Base-by-base conservation (phyloP, 1,140 invertebrate species). In the Rhagoletis zephyria region DNA sequence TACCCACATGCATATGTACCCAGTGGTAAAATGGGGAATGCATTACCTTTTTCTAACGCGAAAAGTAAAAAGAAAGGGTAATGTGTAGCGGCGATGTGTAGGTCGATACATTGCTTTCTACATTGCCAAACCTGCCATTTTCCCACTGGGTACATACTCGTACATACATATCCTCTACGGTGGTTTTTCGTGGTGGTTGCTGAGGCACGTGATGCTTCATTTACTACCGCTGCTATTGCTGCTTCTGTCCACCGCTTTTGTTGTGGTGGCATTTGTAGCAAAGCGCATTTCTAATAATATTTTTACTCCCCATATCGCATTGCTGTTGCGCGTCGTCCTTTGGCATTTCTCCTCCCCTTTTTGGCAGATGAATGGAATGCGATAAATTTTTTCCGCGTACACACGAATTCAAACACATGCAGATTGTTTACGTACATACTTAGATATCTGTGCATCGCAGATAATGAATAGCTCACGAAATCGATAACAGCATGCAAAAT, bases 251-350 rank as follows among this genome's bases (percentile, higher is more conserved):
- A n/a, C 16, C 19, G 48, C 48, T 51, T 10, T 56, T 30, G 45
- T 81, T 81, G 74, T 19, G 74, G 74, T 81, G 74, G 70, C 70
- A 51, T 74, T 42, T 74, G 70, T 74, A 42, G 74, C 74, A 81
- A 19, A 6, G 74, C 48, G 45, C 9, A 81, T 81, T n/a, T 56
- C 74, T 56, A 81, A 81, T 81, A 81, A 81, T 56, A 81, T 19
- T 81, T 77, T 81, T 81, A 81, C 74, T 81, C 74, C 74, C 74
- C 12, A 81, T 48, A 59, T 56, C 74, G 74, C 48, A 59, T 30
- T 30, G 30, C 30, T 30, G 30, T 30, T 30, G 7, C 14, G 48
- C n/a, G 48, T 30, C 74, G 9, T 81, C 74, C 74, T 56, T n/a
- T 77, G 70, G 45, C 1, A 77, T 77, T 48, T 77, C 48, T 77